These are phyloP conservation scores for Mormyrops boulengeri DNA, from an alignment of 2,797 vertebrate species.

Conservation along the genomic window DNA sequence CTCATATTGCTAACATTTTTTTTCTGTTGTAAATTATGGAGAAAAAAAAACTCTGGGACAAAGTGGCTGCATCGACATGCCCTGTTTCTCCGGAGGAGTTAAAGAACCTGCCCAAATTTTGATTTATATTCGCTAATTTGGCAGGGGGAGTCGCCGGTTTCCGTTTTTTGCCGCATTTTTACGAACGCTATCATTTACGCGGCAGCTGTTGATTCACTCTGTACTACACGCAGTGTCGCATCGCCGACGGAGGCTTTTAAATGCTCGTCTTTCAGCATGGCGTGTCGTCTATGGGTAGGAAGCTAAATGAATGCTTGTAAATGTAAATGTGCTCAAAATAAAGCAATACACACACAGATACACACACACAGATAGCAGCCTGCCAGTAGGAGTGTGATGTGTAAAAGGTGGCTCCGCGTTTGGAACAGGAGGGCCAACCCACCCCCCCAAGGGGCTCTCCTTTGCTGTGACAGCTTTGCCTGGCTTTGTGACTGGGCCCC, in stretches of 20 bases:
- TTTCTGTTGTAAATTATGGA: neutral
- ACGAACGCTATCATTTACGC: neutral
- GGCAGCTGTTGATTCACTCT: neutral
- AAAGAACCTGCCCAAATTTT: neutral
- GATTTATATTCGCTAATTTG: neutral
- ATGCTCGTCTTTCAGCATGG: neutral
- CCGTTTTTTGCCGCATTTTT: neutral
- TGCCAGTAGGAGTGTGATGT: neutral
- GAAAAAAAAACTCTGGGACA: neutral
- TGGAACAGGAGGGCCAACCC: neutral
- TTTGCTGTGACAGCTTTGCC: constrained; percentile 1
- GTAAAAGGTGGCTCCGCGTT: neutral
- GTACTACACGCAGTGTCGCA: neutral
- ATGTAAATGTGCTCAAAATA: neutral
- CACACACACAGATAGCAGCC: neutral
- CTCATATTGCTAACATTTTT: neutral
- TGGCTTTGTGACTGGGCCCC: neutral
- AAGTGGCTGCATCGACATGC: neutral
- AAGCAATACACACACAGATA: neutral
- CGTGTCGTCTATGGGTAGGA: neutral
- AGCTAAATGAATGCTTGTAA: neutral
- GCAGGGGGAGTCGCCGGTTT: neutral
- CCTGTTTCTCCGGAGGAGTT: neutral
- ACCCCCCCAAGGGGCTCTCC: neutral
- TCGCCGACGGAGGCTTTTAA: neutral